A percentile compares a stretch with the other conserved stretches of the same genome.
Conservation (phyloP, 2,113 vertebrate species). For the Pedionomus torquatus region DNA sequence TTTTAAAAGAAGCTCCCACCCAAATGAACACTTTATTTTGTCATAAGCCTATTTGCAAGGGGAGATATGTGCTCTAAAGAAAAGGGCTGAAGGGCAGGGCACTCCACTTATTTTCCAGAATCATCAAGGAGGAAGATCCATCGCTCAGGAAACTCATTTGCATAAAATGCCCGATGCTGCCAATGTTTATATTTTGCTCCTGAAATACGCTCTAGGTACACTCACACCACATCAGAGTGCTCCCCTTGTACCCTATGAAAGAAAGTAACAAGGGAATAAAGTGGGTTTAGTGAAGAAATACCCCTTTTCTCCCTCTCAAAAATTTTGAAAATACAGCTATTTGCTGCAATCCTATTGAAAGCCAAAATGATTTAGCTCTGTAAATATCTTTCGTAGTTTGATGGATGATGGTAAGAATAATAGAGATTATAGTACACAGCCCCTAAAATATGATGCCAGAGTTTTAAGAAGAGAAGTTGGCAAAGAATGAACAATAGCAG, state of each 20-base stretch:
- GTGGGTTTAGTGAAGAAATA: not conserved
- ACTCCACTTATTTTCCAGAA: not conserved
- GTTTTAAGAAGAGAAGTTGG: not conserved
- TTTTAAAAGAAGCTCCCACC: not conserved
- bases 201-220: not conserved
- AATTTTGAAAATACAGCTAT: not conserved
- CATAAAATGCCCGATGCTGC: conserved; percentile 40
- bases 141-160: conserved; percentile 8
- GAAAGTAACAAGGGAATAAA: not conserved
- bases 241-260: not conserved
- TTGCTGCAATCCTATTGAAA: not conserved
- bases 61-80: not conserved
- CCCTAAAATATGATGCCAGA: not conserved
- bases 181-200: not conserved
- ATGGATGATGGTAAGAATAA: not conserved
- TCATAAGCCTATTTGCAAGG: not conserved
- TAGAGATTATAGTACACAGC: not conserved
- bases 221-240: not conserved
- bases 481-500: not conserved
- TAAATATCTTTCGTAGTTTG: not conserved
- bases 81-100: not conserved
- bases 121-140: conserved; percentile 5
- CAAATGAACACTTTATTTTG: conserved; percentile 6
- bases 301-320: not conserved
- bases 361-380: not conserved